phyloP scores from a whole-genome alignment of 2,888 invertebrate genomes.

The Nephrocerus scutellatus region DNA sequence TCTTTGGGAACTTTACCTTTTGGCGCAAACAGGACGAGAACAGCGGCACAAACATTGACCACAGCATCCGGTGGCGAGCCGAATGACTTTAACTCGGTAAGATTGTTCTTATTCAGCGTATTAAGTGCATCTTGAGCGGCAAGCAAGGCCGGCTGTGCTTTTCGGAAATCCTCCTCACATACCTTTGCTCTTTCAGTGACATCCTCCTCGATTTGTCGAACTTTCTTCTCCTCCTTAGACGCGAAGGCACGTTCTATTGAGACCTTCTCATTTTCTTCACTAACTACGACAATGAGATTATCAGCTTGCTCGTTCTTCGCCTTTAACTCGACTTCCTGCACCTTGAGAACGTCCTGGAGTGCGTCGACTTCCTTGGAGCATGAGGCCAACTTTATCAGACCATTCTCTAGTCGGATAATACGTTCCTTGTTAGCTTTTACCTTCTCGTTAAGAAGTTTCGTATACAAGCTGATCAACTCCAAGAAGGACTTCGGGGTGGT shows the following conservation, averaged over 20 bases:
- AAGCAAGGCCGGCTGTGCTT: constrained; percentile 83
- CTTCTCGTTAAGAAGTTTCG: constrained; percentile 63
- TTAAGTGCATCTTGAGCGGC: constrained; percentile 88
- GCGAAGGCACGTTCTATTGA: constrained; percentile 76
- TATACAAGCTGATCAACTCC: constrained; percentile 80
- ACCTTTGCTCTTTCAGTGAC: constrained; percentile 77
- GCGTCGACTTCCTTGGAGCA: constrained; percentile 82
- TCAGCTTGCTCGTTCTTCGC: constrained; percentile 87
- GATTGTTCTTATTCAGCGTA: constrained; percentile 85
- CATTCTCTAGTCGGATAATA: constrained; percentile 75
- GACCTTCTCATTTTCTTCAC: constrained; percentile 85
- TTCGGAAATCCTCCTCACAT: constrained; percentile 82
- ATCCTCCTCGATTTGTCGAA: constrained; percentile 80
- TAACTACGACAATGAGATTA: constrained; percentile 76
- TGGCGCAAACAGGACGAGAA: constrained; percentile 74
- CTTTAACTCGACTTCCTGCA: constrained; percentile 75
- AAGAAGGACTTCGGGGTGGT: constrained; percentile 95
- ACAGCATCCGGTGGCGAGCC: constrained; percentile 86
- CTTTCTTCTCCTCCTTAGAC: constrained; percentile 82
- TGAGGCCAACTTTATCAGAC: constrained; percentile 76
- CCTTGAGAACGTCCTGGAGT: constrained; percentile 62
- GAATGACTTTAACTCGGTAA: constrained; percentile 91
- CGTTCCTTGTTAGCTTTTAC: constrained; percentile 63
- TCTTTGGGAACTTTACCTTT: constrained; percentile 84
- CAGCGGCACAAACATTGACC: constrained; percentile 78